Evolutionary conservation across 2,797 vertebrate genomes (phyloP), one percentile per base, ranked within the genome.

Genomic region (Psittacula derbiana): DNA sequence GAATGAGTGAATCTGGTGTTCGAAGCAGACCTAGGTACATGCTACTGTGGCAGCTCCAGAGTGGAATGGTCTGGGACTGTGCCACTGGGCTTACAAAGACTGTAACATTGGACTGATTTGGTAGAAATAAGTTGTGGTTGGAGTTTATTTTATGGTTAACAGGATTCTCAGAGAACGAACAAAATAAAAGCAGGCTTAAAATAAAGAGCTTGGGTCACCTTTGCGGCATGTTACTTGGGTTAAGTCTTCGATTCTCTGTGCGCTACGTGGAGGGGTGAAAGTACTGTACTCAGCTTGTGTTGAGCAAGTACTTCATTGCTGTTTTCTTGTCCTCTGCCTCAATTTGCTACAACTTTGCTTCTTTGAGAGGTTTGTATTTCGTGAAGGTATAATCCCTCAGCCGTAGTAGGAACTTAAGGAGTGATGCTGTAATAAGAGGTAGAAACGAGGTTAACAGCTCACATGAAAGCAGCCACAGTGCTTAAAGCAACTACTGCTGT

Each of bases 261-360:
- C 61, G 16, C 66, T 69, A 10, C 65, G 36, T 0, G 0, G 44
- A 58, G 31, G 16, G 24, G 43, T 30, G 12, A 12, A 70, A 64
- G 12, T 4, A 13, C 41, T 18, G 12, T 40, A 11, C n/a, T 74
- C 21, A 25, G 2, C 50, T 65, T 62, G 28, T 43, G 3, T 27
- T 74, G 27, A 36, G 49, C 38, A 67, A 46, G 15, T 23, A 55
- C 6, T 23, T 83, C 8, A 18, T 62, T 2, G 2, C 61, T 70
- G 58, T 78, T n/a, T 50, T 36, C 49, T 50, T 69, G 38, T 47
- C 25, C 20, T 73, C 60, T 80, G 67, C n/a, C 38, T 73, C 36
- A 31, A 0, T 69, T 72, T 70, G n/a, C 36, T 46, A 10, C 46
- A 76, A 24, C 16, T 66, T 74, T 6, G 16, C 30, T 73, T 25